Base-by-base conservation (phyloP, 2,797 vertebrate species). In the Xerus rutilus region DNA sequence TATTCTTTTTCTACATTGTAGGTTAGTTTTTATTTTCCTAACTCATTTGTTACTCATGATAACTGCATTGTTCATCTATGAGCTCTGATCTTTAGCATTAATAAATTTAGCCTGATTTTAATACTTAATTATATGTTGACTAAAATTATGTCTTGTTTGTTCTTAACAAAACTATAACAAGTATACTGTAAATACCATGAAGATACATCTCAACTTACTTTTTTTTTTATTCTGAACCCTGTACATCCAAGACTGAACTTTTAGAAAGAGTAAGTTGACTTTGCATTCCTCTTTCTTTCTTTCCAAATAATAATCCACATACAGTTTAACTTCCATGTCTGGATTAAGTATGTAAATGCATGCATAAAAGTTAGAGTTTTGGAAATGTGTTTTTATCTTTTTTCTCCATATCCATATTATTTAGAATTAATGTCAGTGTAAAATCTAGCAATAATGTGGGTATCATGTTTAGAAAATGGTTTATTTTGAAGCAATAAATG, bases 401-500 rank as follows among this genome's bases (percentile, higher is more conserved):
- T 76, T 82, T 45, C 15, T 88, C 20, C 57, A 7, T 79, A 32
- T 78, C 3, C 79, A 14, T 79, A 10, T 67, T 45, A 17, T 9
- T 35, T 9, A 70, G 35, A 82, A 32, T 11, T 64, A 7, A 65
- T 0, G 74, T 1, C 10, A 18, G 17, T 47, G 11, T 35, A 25
- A 73, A 85, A 65, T 47, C 5, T 32, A 92, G 65, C 20, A 69
- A 59, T 2, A 47, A 5, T 30, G 3, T 47, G 5, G 0, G 1
- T 49, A 67, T 72, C 2, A 21, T 59, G 52, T 62, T 84, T 74
- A 9, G 30, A 74, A 47, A 12, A 4, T 45, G 14, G 1, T 12
- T 88, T 78, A 54, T 86, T 94, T 32, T 93, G 62, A 92, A 86
- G 64, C 21, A 78, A 47, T n/a, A 57, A 93, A 47, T 35, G 1